Base-by-base conservation (phyloP, 2,888 invertebrate genomes). In the Diaprepes abbreviatus region DNA sequence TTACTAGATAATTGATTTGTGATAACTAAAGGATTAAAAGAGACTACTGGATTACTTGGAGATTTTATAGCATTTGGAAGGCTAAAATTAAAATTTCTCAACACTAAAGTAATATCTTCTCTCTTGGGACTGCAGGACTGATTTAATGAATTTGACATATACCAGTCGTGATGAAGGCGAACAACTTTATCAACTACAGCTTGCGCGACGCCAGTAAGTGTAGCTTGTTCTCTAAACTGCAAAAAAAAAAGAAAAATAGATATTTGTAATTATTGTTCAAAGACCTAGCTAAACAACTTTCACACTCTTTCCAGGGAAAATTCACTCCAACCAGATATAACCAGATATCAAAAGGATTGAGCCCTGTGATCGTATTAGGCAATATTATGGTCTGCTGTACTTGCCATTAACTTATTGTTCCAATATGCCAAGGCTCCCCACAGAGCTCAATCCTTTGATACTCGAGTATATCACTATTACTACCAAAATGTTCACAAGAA, bases 51-150 rank as follows among this genome's bases (percentile, higher is more conserved):
- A 57, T 68, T 71, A 7, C 84, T 83, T n/a, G 88, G 87, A 0
- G 86, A 85, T 28, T 86, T 86, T 0, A 87, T 83, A 0, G 89
- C 88, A 73, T 90, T 88, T 0, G 92, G 90, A 16, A 94, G 84
- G 0, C 92, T 88, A 78, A 91, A 94, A 79, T 93, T 94, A 77
- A 96, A 96, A 82, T 95, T 95, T 43, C 95, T 87, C 60, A 97
- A 91, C 0, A 96, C 82, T 16, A 97, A 85, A 0, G 95, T 94
- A 79, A 95, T 93, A 77, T 96, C 95, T 12, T 94, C 94, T 33
- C 94, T 88, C 40, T 91, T 90, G 38, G 80, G 86, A 5, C 77
- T 69, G 85, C 87, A 59, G 82, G 86, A 70, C 83, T 86, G 64
- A 84, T 86, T 75, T 82, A 86, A 62, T 0, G 84, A 81, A 66